Evolutionary conservation across 1,140 invertebrate species (phyloP).

Genomic region (Bombus picipes): DNA sequence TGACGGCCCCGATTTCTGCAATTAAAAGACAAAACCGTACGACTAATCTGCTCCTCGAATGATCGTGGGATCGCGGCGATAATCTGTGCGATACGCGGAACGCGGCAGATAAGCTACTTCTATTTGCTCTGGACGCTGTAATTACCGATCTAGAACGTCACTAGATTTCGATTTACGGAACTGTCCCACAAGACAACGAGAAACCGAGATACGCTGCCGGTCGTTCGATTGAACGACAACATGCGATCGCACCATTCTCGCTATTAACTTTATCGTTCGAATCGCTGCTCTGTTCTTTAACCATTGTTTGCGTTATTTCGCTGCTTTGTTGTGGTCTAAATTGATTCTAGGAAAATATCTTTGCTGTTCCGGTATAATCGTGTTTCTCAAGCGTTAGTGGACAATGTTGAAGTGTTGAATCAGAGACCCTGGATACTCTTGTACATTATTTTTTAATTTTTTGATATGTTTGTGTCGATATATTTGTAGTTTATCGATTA

Average conservation of each 20-base stretch:
- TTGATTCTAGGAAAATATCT: too few species aligned
- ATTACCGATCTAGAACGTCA: conserved; percentile 12
- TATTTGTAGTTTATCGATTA: too few species aligned
- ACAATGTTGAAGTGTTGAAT: too few species aligned
- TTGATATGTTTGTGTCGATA: too few species aligned
- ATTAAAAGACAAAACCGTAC: conserved; percentile 16
- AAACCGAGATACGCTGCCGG: background rate
- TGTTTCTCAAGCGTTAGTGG: too few species aligned
- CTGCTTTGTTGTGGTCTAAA: too few species aligned
- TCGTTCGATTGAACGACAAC: background rate
- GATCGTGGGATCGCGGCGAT: conserved; percentile 31
- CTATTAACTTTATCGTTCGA: background rate
- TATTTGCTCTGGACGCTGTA: background rate
- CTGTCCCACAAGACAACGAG: background rate
- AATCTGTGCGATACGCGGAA: background rate
- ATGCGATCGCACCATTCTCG: conserved; percentile 10
- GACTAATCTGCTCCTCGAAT: background rate
- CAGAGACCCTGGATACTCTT: too few species aligned
- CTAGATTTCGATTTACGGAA: conserved; percentile 5
- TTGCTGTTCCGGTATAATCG: too few species aligned
- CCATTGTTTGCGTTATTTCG: too few species aligned
- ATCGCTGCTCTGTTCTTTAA: too few species aligned
- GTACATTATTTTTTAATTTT: too few species aligned
- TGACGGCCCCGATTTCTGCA: conserved; percentile 5
- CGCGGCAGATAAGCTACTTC: background rate